Evolutionary conservation across 2,113 vertebrate genomes (phyloP), one percentile per base, ranked within the genome.

Genomic region (Ophiodon elongatus): DNA sequence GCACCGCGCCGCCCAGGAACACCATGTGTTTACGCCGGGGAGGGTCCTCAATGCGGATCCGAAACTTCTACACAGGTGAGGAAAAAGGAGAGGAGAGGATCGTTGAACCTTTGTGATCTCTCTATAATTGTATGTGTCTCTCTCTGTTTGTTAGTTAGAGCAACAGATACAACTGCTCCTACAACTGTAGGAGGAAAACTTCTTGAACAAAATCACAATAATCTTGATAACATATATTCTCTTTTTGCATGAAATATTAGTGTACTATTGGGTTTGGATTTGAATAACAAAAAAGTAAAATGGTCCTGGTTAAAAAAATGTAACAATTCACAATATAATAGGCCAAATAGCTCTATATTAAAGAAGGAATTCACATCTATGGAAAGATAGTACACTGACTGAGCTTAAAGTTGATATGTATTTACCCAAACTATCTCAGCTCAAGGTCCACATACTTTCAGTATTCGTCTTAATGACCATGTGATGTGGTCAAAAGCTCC

Each of bases 11-110:
- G 0, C 97, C 98, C 89, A 99, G 87, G 85, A 99, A 99, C 76
- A 99, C 98, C 98, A 99, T 99, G 95, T 99, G 98, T 93, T 99
- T 99, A 80, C 98, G 96, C 66, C 98, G 95, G 23, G 97, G 98
- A 4, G 98, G 98, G 79, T 99, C 98, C 90, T 99, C 98, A 1
- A 99, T 99, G 11, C 98, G 97, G 88, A 99, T 99, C 95, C 99
- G 99, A 79, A 99, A 99, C 96, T 98, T 99, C 98, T 99, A 31
- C 76, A 52, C n/a, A 47, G 29, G 37, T 33, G 31, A 39, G 31
- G 9, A 29, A 43, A 9, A 33, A 13, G 37, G 33, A 62, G 7
- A n/a, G 7, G 23, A 21, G 37, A 29, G 0, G 0, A 43, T 23
- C 11, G 33, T 37, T 41, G 21, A 62, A 64, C 19, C 27, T n/a